Conservation (phyloP, 2,113 vertebrate species). For the Engystomops pustulosus region DNA sequence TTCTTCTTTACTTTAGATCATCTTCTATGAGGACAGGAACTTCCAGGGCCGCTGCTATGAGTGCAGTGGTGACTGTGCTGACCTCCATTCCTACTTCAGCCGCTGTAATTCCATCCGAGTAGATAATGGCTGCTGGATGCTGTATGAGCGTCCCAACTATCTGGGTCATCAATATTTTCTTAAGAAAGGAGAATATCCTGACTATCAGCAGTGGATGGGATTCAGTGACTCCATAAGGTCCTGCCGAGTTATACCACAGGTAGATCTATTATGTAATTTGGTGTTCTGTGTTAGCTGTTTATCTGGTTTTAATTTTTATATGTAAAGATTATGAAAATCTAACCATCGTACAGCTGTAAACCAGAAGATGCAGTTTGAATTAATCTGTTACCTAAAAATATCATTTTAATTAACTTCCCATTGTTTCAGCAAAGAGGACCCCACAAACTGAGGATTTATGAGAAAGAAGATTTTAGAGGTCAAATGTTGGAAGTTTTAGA, state of each 20-base stretch:
- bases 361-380: neutral
- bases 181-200: conserved; percentile 69
- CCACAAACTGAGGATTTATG: conserved; percentile 67
- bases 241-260: conserved; percentile 70
- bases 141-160: conserved; percentile 70
- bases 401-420: neutral
- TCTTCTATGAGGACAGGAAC: conserved; percentile 70
- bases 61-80: conserved; percentile 67
- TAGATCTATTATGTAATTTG: neutral
- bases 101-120: conserved; percentile 72
- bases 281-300: neutral
- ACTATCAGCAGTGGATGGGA: conserved; percentile 71
- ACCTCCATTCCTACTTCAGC: conserved; percentile 69
- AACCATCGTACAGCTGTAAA: neutral
- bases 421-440: conserved; percentile 50
- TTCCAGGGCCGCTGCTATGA: conserved; percentile 70
- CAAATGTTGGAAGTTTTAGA: conserved; percentile 81
- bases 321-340: neutral
- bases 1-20: conserved; percentile 61
- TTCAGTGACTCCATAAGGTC: conserved; percentile 71
- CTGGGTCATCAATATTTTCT: conserved; percentile 70
- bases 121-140: conserved; percentile 71
- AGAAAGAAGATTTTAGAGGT: conserved; percentile 78
- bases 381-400: neutral
- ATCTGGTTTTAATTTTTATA: neutral